These are phyloP conservation scores for Marmota monax DNA, from an alignment of 2,113 vertebrate species.

Conservation along the genomic window DNA sequence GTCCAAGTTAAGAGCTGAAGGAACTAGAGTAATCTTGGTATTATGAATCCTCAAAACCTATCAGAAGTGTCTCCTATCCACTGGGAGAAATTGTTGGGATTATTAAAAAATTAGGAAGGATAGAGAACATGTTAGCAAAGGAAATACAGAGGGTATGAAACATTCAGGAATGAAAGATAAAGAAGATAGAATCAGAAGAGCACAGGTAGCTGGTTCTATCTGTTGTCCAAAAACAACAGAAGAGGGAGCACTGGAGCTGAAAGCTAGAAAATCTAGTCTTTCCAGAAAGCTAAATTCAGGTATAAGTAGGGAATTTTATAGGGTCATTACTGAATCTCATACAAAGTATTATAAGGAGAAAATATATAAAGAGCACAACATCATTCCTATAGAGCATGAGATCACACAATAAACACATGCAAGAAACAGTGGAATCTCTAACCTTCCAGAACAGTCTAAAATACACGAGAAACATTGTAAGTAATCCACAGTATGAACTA, in stretches of 20 bases:
- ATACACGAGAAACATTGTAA: background rate
- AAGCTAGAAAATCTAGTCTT: background rate
- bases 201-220: background rate
- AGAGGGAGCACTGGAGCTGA: background rate
- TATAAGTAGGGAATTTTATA: background rate
- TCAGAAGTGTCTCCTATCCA: background rate
- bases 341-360: background rate
- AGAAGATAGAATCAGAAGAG: background rate
- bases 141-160: background rate
- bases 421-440: background rate
- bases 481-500: background rate
- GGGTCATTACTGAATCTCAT: background rate
- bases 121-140: background rate
- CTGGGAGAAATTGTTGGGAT: background rate
- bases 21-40: rapidly evolving
- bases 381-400: background rate
- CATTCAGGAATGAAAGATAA: background rate
- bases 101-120: background rate
- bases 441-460: background rate
- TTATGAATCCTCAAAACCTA: background rate
- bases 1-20: background rate
- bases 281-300: background rate
- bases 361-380: background rate
- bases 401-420: background rate
- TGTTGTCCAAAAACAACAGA: background rate